Evolutionary conservation across 2,797 vertebrate species (phyloP).

Genomic region (Dermochelys coriacea): DNA sequence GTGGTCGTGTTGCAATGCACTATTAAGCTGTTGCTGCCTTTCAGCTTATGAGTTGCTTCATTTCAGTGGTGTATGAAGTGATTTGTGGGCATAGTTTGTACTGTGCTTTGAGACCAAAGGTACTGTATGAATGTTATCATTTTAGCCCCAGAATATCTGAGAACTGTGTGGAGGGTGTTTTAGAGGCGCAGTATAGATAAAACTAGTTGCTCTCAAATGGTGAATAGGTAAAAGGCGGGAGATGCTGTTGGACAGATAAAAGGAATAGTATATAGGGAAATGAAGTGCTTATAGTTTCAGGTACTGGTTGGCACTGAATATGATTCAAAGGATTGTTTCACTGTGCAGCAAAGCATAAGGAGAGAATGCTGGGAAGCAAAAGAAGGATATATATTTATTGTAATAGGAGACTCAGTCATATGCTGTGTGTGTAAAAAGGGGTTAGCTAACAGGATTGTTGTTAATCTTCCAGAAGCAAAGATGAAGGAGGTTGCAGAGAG

Average conservation of each 20-base stretch:
- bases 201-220: not conserved
- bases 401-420: not conserved
- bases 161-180: not conserved
- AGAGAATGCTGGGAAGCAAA: conserved; percentile 7
- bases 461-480: not conserved
- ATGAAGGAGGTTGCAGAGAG: not conserved
- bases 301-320: not conserved
- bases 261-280: not conserved
- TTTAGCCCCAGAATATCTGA: not conserved
- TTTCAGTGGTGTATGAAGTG: not conserved
- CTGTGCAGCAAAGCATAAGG: not conserved
- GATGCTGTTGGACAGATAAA: not conserved
- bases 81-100: not conserved
- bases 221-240: not conserved
- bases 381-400: not conserved
- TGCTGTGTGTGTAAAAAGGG: not conserved
- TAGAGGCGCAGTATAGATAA: not conserved
- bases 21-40: conserved; percentile 33
- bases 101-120: conserved; percentile 5
- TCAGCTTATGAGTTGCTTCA: not conserved
- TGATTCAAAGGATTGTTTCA: not conserved
- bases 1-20: conserved; percentile 22
- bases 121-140: not conserved
- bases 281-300: not conserved
- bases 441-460: not conserved